Percentiles rank a stretch among this genome's conserved stretches.
Evolutionary conservation across 2,113 vertebrate genomes (phyloP).

Genomic region (Chionomys nivalis): DNA sequence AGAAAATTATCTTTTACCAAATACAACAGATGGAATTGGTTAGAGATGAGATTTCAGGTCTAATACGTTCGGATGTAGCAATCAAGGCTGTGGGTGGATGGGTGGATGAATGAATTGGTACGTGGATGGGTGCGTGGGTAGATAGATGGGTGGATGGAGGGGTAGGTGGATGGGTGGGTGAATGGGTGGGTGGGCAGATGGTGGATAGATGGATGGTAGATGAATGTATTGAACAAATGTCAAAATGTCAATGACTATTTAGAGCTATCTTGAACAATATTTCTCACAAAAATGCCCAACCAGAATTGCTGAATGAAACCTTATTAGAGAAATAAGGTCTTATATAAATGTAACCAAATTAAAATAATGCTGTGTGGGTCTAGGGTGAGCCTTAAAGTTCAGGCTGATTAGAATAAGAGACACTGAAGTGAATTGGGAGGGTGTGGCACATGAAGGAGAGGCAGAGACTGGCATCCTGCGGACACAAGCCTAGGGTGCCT

Average conservation of each 20-base stretch:
- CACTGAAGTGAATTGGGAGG: fast-evolving
- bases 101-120: fast-evolving
- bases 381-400: no score
- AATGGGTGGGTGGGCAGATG: background rate
- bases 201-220: no score
- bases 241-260: background rate
- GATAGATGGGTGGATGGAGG: fast-evolving
- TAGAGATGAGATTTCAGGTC: background rate
- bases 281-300: background rate
- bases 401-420: background rate
- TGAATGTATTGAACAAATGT: background rate
- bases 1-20: background rate
- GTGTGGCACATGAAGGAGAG: no score
- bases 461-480: no score
- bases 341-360: background rate
- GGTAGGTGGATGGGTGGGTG: background rate
- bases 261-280: background rate
- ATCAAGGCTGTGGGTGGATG: background rate
- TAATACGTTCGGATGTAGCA: background rate
- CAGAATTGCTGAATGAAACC: background rate
- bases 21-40: background rate
- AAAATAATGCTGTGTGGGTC: background rate
- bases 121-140: background rate
- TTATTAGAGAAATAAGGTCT: background rate
- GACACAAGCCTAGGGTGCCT: background rate